phyloP scores from a whole-genome alignment of 2,888 invertebrate genomes.

The Scaptomyza reducta region DNA sequence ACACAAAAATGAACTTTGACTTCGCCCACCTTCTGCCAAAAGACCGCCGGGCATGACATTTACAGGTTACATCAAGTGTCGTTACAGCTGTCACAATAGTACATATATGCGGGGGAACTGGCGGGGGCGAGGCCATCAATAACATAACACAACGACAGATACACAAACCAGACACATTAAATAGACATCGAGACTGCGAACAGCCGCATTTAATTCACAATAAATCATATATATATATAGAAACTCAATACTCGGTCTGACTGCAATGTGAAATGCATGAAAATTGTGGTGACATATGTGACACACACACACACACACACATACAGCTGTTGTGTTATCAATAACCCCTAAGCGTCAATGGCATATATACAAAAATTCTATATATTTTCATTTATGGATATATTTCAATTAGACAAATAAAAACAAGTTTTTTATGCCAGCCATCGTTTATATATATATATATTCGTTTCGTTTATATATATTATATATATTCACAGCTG shows the following conservation, averaged over 20 bases:
- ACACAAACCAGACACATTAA: conserved; percentile 11
- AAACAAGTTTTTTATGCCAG: neutral
- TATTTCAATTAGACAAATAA: neutral
- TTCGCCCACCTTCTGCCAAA: conserved; percentile 6
- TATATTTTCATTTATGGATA: neutral
- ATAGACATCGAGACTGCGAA: conserved; percentile 16
- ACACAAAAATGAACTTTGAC: conserved; percentile 35
- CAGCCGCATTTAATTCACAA: conserved; percentile 56
- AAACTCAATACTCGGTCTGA: conserved; percentile 5
- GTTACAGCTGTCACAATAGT: conserved; percentile 66
- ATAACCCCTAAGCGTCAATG: conserved; percentile 2
- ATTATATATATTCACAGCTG: neutral
- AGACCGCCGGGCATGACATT: conserved; percentile 23
- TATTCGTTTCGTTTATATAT: neutral
- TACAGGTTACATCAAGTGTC: conserved; percentile 30
- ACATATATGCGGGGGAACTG: neutral
- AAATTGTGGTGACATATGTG: conserved; percentile 4
- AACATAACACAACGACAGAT: conserved; percentile 56
- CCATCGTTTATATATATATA: neutral
- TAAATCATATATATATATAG: conserved; percentile 70
- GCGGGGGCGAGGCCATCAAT: too few species aligned
- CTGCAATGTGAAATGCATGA: conserved; percentile 18
- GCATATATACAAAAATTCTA: neutral
- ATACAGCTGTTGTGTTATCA: neutral
- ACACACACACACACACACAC: conserved; percentile 2